Evolutionary conservation across 2,113 vertebrate species (phyloP).

Genomic region (Rhabdomys dilectus): DNA sequence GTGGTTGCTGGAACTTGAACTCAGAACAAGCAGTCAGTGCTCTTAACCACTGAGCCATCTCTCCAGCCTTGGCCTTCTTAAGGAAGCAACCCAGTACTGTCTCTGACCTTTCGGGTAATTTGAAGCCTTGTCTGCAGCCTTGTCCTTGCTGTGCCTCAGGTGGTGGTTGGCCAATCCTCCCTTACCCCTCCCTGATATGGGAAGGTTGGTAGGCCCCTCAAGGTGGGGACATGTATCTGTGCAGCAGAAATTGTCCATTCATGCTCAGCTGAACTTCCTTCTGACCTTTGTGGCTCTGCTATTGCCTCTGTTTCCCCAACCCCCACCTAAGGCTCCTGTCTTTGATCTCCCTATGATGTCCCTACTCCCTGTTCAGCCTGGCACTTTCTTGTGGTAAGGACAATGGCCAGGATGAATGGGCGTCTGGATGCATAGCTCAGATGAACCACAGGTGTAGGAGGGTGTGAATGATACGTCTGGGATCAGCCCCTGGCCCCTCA

Average conservation of each 20-base stretch:
- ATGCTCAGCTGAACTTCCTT: not conserved
- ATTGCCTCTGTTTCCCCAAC: not conserved
- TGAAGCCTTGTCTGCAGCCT: not conserved
- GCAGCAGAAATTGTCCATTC: not conserved
- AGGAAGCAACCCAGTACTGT: accelerated
- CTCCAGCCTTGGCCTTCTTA: not conserved
- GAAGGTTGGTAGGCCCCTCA: not conserved
- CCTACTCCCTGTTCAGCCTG: not conserved
- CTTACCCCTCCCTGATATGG: not conserved
- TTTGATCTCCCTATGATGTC: not conserved
- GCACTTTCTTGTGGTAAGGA: not conserved
- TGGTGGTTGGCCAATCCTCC: not conserved
- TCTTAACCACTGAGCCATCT: no score
- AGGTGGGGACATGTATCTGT: not conserved
- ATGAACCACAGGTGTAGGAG: not conserved
- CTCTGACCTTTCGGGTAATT: not conserved
- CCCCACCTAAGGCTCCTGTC: not conserved
- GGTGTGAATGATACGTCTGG: not conserved
- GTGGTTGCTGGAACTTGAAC: no score
- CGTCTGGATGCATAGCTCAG: not conserved
- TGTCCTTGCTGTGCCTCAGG: no score
- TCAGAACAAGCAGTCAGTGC: no score
- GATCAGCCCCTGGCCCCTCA: not conserved
- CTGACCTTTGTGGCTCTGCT: not conserved
- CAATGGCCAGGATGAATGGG: not conserved